These are phyloP conservation scores for Drosophila murphyi DNA, from an alignment of 1,140 invertebrate genomes.

Conservation along the genomic window DNA sequence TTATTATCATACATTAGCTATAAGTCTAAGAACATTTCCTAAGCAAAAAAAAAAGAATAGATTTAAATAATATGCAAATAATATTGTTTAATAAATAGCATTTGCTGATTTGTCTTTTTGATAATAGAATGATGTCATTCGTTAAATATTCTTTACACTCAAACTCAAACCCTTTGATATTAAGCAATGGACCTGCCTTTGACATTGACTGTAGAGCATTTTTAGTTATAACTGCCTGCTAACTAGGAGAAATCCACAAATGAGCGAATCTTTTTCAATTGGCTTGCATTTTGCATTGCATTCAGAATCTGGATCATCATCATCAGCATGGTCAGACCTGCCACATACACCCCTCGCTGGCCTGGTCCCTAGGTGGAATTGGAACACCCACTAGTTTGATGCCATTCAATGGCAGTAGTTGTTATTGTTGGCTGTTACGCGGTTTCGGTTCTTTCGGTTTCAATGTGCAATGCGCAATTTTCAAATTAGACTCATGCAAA, in stretches of 20 bases:
- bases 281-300: slow-evolving; percentile 65
- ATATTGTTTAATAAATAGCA: too few species aligned
- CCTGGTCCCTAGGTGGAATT: slow-evolving; percentile 4
- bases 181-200: slow-evolving; percentile 29
- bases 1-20: too few species aligned
- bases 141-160: neutral
- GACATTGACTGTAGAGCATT: slow-evolving; percentile 59
- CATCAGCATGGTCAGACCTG: slow-evolving; percentile 9
- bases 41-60: too few species aligned
- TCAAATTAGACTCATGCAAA: slow-evolving; percentile 78
- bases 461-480: slow-evolving; percentile 67
- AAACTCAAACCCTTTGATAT: neutral
- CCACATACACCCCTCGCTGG: neutral
- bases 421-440: slow-evolving; percentile 37
- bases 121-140: too few species aligned
- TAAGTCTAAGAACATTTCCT: too few species aligned
- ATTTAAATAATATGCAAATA: too few species aligned
- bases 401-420: slow-evolving; percentile 25
- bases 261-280: slow-evolving; percentile 73
- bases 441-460: slow-evolving; percentile 59
- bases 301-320: slow-evolving; percentile 68
- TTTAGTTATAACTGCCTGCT: slow-evolving; percentile 29
- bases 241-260: slow-evolving; percentile 50
- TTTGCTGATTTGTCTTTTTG: too few species aligned
- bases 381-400: slow-evolving; percentile 28